A percentile compares a stretch with the other conserved stretches of the same genome.
Evolutionary conservation across 2,113 vertebrate species (phyloP).

Genomic region (Xiphorhynchus elegans): DNA sequence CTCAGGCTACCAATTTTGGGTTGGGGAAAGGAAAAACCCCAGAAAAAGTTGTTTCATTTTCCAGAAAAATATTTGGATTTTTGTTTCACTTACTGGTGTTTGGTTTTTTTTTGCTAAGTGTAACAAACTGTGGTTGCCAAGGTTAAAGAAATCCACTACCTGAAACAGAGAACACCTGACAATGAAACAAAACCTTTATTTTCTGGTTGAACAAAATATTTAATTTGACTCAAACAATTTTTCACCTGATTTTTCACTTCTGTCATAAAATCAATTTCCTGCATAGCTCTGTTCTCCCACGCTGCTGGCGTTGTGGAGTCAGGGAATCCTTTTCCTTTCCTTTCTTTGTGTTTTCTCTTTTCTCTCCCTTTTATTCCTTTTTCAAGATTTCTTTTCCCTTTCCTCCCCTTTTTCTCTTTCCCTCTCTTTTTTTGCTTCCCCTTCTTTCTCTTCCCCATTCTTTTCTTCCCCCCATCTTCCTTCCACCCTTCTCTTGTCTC

Average conservation of each 20-base stretch:
- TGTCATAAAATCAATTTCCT: conserved; percentile 62
- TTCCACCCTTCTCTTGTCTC: too few relatives aligned
- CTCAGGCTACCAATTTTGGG: background rate
- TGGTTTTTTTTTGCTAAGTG: background rate
- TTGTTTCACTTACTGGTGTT: background rate
- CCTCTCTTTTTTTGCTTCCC: too few relatives aligned
- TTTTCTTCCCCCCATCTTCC: too few relatives aligned
- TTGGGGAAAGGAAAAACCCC: background rate
- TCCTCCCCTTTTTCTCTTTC: background rate
- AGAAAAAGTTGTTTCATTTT: background rate
- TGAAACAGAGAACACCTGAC: background rate
- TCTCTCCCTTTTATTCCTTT: background rate
- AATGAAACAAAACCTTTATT: conserved; percentile 45
- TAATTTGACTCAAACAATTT: conserved; percentile 53
- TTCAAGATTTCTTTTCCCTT: background rate
- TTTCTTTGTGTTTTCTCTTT: background rate
- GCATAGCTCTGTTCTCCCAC: conserved; percentile 11
- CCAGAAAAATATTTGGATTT: background rate
- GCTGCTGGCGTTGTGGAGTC: background rate
- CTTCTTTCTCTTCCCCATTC: accelerated
- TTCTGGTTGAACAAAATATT: conserved; percentile 59
- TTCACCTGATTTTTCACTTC: conserved; percentile 65
- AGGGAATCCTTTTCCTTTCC: background rate
- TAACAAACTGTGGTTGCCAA: background rate
- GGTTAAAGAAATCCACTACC: background rate